phyloP scores from a whole-genome alignment of 2,797 vertebrate genomes.

The Microcaecilia unicolor region DNA sequence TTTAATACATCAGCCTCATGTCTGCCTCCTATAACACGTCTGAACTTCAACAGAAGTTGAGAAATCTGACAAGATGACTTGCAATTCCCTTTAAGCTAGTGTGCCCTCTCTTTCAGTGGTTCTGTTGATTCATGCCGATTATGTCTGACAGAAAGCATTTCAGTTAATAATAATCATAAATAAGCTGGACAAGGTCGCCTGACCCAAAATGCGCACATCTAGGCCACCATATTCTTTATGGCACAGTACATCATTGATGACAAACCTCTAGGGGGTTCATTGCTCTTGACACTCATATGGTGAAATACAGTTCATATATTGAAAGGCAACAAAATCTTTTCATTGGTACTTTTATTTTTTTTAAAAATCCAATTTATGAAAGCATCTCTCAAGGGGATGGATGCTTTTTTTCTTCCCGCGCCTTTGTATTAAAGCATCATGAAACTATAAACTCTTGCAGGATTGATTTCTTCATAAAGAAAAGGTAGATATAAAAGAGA shows the following conservation, averaged over 20 bases:
- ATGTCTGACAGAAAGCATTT: slow-evolving; percentile 45
- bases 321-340: too few species aligned
- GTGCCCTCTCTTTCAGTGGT: slow-evolving; percentile 33
- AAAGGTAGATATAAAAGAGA: neutral
- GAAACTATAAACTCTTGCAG: neutral
- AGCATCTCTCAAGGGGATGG: neutral
- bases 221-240: slow-evolving; percentile 33
- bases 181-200: slow-evolving; percentile 55
- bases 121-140: slow-evolving; percentile 50
- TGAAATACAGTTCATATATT: too few species aligned
- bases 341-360: too few species aligned
- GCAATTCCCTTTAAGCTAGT: slow-evolving; percentile 36
- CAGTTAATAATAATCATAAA: slow-evolving; percentile 58
- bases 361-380: neutral
- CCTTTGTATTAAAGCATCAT: too few species aligned
- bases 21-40: neutral
- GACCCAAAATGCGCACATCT: slow-evolving; percentile 46
- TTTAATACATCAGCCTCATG: fast-evolving
- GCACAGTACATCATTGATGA: slow-evolving; percentile 15
- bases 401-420: neutral
- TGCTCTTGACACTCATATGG: slow-evolving; percentile 14
- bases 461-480: neutral
- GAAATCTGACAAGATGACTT: slow-evolving; percentile 18
- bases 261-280: slow-evolving; percentile 22
- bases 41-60: slow-evolving; percentile 16